Percentiles rank a stretch among this genome's conserved stretches.
phyloP scores from a whole-genome alignment of 1,140 invertebrate genomes.

The Pristionchus pacificus region DNA sequence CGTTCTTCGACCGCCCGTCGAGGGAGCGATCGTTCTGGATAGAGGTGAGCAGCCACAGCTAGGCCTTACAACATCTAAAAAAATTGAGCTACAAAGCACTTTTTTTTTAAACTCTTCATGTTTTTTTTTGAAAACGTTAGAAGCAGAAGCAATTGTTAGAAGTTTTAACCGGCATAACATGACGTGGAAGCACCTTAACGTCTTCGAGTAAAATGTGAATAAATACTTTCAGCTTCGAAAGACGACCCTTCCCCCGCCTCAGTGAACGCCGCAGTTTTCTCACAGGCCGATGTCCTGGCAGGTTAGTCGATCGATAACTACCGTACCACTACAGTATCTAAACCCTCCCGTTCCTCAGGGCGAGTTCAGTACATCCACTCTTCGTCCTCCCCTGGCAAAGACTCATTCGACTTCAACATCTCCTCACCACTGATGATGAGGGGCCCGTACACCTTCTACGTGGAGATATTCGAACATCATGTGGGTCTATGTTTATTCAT shows the following conservation, averaged over 20 bases:
- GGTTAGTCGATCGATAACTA: no score
- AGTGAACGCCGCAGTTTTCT: constrained; percentile 19
- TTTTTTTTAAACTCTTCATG: no score
- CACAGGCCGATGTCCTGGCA: constrained; percentile 26
- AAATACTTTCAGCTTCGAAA: no score
- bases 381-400: constrained; percentile 12
- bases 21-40: constrained; percentile 34
- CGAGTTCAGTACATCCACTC: constrained; percentile 40
- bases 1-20: constrained; percentile 19
- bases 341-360: no score
- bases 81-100: no score
- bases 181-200: no score
- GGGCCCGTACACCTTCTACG: constrained; percentile 27
- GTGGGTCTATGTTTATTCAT: background rate
- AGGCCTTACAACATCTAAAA: no score
- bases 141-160: no score
- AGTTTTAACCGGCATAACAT: no score
- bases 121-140: no score
- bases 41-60: constrained; percentile 20
- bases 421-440: constrained; percentile 17
- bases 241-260: background rate
- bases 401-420: constrained; percentile 33
- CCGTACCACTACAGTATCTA: no score
- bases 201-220: no score
- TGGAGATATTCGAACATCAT: constrained; percentile 29